Evolutionary conservation across 2,797 vertebrate species (phyloP).

Genomic region (Premnoplex brunnescens): DNA sequence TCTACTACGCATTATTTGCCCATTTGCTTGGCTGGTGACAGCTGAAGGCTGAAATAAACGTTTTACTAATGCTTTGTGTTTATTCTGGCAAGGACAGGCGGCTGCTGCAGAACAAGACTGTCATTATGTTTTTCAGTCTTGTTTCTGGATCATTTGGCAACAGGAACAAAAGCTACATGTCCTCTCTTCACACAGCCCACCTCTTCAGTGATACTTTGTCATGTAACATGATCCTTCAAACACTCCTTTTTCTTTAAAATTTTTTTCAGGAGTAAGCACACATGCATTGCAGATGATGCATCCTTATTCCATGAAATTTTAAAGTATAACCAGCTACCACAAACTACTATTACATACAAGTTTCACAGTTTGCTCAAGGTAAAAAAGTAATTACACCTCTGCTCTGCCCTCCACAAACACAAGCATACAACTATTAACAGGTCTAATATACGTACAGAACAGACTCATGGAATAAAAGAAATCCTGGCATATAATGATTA

Average conservation of each 20-base stretch:
- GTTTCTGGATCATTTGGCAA: conserved; percentile 1
- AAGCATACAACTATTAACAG: background rate
- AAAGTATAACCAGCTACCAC: background rate
- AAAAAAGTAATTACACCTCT: background rate
- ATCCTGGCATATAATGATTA: background rate
- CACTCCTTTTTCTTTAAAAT: background rate
- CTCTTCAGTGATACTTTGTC: background rate
- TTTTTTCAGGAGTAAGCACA: background rate
- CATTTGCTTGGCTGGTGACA: background rate
- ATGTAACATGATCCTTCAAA: background rate
- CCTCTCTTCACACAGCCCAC: background rate
- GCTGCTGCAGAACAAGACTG: background rate
- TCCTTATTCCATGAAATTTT: background rate
- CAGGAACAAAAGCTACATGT: background rate
- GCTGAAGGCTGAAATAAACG: background rate
- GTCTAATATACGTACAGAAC: background rate
- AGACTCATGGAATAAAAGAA: background rate
- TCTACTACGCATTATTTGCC: background rate
- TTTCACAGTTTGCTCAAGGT: background rate
- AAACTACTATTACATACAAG: background rate
- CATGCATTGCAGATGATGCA: background rate
- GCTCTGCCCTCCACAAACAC: background rate
- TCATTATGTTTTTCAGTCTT: background rate
- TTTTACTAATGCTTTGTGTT: background rate
- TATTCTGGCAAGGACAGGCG: background rate